A percentile compares a stretch with the other conserved stretches of the same genome.
These are phyloP conservation scores for Fistularia commersonii DNA, from an alignment of 2,797 vertebrate species.

Conservation along the genomic window DNA sequence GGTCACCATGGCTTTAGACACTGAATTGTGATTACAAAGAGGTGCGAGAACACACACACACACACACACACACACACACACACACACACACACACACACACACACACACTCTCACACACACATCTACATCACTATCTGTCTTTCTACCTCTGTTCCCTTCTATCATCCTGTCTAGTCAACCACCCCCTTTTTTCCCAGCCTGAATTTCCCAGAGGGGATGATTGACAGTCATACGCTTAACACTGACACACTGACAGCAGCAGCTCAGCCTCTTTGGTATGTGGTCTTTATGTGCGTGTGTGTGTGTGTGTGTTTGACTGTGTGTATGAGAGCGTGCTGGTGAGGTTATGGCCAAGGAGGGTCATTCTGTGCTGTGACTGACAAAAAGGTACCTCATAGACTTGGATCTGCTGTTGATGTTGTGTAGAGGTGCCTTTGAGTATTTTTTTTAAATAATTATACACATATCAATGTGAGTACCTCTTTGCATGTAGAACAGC, in stretches of 20 bases:
- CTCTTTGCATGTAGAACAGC: not conserved
- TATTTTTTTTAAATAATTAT: not conserved
- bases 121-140: constrained; percentile 39
- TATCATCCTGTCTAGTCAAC: constrained; percentile 37
- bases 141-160: constrained; percentile 28
- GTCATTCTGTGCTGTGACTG: constrained; percentile 49
- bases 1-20: constrained; percentile 61
- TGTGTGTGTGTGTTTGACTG: constrained; percentile 25
- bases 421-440: constrained; percentile 6
- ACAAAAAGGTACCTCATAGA: constrained; percentile 36
- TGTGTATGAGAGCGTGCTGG: constrained; percentile 16
- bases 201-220: constrained; percentile 57
- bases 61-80: constrained; percentile 29
- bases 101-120: constrained; percentile 25
- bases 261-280: constrained; percentile 49
- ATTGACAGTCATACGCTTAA: constrained; percentile 69
- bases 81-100: constrained; percentile 18
- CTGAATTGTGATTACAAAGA: constrained; percentile 60
- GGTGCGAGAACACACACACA: constrained; percentile 12
- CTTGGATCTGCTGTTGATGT: constrained; percentile 28
- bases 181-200: constrained; percentile 16
- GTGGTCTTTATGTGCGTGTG: constrained; percentile 27
- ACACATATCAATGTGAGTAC: not conserved
- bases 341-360: constrained; percentile 51
- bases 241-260: constrained; percentile 58